These are phyloP conservation scores for Pterophyllum scalare DNA, from an alignment of 2,113 vertebrate species.

Conservation along the genomic window DNA sequence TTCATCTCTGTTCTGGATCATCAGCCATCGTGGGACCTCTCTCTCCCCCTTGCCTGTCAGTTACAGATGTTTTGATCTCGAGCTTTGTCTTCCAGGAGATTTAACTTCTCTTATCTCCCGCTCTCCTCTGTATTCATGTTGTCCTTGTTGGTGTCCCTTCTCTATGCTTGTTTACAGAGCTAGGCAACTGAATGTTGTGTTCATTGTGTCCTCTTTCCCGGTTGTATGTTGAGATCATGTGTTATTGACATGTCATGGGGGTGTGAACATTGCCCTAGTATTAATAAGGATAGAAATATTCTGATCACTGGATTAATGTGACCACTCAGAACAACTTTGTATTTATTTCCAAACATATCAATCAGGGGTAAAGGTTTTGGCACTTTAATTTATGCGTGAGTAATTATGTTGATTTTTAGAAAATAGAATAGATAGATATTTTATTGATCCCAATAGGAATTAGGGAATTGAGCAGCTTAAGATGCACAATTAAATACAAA, in stretches of 20 bases:
- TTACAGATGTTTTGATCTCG: background rate
- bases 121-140: background rate
- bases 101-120: background rate
- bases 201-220: background rate
- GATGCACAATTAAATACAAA: too few species aligned
- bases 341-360: background rate
- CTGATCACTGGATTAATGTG: background rate
- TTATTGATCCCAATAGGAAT: too few species aligned
- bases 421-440: too few species aligned
- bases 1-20: background rate
- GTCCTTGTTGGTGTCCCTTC: background rate
- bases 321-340: background rate
- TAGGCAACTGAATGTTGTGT: rapidly evolving
- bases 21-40: background rate
- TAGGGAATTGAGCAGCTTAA: too few species aligned
- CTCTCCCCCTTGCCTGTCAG: background rate
- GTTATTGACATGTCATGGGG: too few species aligned
- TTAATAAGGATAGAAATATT: background rate
- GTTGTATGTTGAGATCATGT: rapidly evolving
- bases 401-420: too few species aligned
- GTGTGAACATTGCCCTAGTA: too few species aligned
- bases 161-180: background rate
- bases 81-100: background rate
- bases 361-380: too few species aligned
- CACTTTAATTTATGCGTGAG: too few species aligned